A percentile compares a stretch with the other conserved stretches of the same genome.
phyloP scores from a whole-genome alignment of 1,140 invertebrate genomes.

The Drosophila ficusphila region DNA sequence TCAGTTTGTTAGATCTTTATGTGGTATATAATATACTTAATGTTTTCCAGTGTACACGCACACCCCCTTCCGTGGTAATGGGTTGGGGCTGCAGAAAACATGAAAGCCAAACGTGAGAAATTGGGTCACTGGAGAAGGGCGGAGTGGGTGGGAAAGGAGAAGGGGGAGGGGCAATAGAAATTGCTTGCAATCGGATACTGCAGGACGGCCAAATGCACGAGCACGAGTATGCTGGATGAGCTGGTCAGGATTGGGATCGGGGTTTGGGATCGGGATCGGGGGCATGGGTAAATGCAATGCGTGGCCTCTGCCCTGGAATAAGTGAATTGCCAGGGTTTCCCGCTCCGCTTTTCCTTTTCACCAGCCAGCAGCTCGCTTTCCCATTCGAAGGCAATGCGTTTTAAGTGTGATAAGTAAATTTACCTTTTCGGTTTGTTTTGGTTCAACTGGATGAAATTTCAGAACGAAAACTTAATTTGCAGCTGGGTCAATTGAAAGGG shows the following conservation, averaged over 20 bases:
- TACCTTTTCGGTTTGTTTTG: slow-evolving; percentile 33
- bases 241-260: neutral
- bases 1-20: too few species aligned
- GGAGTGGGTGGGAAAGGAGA: neutral
- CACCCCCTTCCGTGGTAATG: slow-evolving; percentile 9
- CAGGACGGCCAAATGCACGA: slow-evolving; percentile 51
- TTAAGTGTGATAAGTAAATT: slow-evolving; percentile 57
- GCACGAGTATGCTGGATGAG: slow-evolving; percentile 33
- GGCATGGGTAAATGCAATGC: slow-evolving; percentile 14
- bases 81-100: slow-evolving; percentile 31
- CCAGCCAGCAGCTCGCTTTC: neutral
- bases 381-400: slow-evolving; percentile 18
- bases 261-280: neutral
- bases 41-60: slow-evolving; percentile 1
- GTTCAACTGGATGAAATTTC: slow-evolving; percentile 22
- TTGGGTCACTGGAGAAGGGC: slow-evolving; percentile 62
- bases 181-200: slow-evolving; percentile 55
- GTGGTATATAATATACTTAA: neutral
- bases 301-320: slow-evolving; percentile 23
- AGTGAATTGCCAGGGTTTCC: slow-evolving; percentile 38
- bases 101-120: slow-evolving; percentile 56
- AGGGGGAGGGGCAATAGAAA: slow-evolving; percentile 49
- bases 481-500: slow-evolving; percentile 2
- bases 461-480: slow-evolving; percentile 26
- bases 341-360: too few species aligned